Conservation (phyloP, 2,113 vertebrate genomes). For the Corapipo altera region DNA sequence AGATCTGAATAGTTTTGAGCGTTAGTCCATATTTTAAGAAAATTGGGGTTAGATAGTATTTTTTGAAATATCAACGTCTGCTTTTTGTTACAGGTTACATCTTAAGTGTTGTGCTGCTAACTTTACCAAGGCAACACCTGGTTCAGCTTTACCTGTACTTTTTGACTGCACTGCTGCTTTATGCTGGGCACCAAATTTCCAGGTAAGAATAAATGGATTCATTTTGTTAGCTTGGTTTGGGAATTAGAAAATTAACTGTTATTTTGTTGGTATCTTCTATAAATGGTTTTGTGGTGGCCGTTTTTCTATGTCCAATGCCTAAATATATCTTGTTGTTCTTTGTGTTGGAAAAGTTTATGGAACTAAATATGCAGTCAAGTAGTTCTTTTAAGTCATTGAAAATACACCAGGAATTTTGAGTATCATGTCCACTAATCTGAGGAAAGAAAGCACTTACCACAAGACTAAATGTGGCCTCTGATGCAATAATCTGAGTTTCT, state of each 20-base stretch:
- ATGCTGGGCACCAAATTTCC: conserved; percentile 97
- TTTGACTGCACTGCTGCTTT: conserved; percentile 91
- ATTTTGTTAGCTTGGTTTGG: background rate
- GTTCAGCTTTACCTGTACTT: conserved; percentile 96
- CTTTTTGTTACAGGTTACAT: conserved; percentile 88
- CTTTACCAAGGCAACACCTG: conserved; percentile 94
- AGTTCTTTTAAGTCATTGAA: background rate
- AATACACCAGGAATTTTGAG: background rate
- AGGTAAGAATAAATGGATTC: conserved; percentile 76
- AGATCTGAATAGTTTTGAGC: background rate
- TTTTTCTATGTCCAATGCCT: background rate
- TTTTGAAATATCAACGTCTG: background rate
- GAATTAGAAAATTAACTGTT: background rate
- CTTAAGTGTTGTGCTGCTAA: conserved; percentile 93
- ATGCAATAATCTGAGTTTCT: background rate
- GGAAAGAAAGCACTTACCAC: background rate
- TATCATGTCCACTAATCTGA: background rate
- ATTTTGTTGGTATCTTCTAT: background rate
- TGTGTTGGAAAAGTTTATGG: background rate
- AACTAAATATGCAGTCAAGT: background rate
- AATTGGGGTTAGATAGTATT: background rate
- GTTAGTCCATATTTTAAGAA: background rate
- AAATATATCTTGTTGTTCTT: background rate
- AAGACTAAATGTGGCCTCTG: background rate
- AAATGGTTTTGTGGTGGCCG: background rate